Evolutionary conservation across 1,140 invertebrate genomes (phyloP).

Genomic region (Trichonephila clavipes): DNA sequence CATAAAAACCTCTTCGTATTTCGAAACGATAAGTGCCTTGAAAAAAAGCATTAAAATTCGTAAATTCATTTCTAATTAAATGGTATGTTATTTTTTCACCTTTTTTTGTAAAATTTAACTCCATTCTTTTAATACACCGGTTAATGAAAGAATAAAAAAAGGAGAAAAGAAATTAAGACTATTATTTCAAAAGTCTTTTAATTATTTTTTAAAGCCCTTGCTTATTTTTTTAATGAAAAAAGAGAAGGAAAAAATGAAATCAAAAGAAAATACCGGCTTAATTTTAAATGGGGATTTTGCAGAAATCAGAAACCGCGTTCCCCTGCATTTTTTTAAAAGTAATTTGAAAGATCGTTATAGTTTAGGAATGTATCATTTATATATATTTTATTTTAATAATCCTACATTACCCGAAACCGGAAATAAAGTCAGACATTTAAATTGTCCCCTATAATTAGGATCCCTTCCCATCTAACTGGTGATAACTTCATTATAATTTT

Average conservation of each 20-base stretch:
- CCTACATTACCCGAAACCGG: not conserved
- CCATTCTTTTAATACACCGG: not conserved
- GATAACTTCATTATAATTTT: conserved; percentile 39
- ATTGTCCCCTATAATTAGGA: conserved; percentile 15
- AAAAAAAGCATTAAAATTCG: not conserved
- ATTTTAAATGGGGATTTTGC: not conserved
- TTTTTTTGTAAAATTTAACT: not conserved
- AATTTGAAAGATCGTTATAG: conserved; percentile 12
- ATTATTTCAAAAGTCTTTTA: conserved; percentile 15
- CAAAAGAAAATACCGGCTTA: not conserved
- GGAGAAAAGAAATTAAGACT: not conserved
- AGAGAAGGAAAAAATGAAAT: not conserved
- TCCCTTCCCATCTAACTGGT: not conserved
- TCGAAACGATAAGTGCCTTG: not conserved
- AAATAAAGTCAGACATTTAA: conserved; percentile 26
- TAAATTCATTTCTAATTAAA: conserved; percentile 31
- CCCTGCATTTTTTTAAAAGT: not conserved
- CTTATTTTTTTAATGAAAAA: not conserved
- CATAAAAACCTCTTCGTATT: not conserved
- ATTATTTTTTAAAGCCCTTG: conserved; percentile 6
- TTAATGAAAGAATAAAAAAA: not conserved
- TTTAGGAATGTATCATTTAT: not conserved
- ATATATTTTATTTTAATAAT: not conserved
- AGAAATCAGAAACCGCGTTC: conserved; percentile 1
- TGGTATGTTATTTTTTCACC: not conserved